phyloP scores from a whole-genome alignment of 2,797 vertebrate genomes.

The Acrossocheilus fasciatus region DNA sequence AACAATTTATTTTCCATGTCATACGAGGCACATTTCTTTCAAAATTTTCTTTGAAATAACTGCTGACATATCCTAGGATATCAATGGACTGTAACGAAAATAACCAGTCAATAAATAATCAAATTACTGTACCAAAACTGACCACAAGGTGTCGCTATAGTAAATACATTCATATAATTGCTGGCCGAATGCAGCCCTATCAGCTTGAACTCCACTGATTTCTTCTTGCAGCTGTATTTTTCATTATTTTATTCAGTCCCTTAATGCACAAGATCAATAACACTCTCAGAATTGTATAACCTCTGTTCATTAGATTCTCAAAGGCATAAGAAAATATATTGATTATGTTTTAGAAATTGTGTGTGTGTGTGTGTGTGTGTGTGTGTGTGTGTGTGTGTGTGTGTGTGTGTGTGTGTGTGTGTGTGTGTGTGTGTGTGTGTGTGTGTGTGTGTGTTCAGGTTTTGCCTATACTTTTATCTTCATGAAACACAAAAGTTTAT shows the following conservation, averaged over 20 bases:
- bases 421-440: not conserved
- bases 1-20: not conserved
- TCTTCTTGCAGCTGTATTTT: not conserved
- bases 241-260: not conserved
- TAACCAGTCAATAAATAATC: not conserved
- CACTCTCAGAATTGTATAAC: not conserved
- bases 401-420: not conserved
- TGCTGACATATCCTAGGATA: not conserved
- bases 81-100: not conserved
- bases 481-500: not conserved
- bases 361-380: not conserved
- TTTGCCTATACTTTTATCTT: not conserved
- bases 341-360: not conserved
- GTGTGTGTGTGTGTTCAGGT: not conserved
- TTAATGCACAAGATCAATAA: not conserved
- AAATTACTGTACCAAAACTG: not conserved
- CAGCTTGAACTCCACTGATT: not conserved
- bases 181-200: not conserved
- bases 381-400: not conserved
- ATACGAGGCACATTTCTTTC: not conserved
- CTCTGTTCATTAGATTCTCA: not conserved
- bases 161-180: not conserved
- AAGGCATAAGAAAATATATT: not conserved
- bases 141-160: not conserved
- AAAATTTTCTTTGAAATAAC: not conserved